These are phyloP conservation scores for Metopia argyrocephala DNA, from an alignment of 2,888 invertebrate species.

Conservation along the genomic window DNA sequence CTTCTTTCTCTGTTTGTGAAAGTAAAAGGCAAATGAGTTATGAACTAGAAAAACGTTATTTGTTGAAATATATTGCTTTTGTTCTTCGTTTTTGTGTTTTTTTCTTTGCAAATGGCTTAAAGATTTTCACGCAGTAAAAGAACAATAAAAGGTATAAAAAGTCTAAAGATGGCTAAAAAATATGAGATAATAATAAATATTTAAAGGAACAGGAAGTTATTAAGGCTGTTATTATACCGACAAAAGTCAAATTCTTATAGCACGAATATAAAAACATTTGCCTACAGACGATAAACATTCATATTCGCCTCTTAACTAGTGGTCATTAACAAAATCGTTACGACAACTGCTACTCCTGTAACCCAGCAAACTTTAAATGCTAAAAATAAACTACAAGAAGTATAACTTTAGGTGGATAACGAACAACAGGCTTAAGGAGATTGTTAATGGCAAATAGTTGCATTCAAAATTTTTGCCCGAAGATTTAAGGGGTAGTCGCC, in stretches of 20 bases:
- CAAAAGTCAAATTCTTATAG: not conserved
- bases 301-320: not conserved
- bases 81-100: not conserved
- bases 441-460: too few species aligned
- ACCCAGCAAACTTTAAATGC: not conserved
- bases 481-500: too few species aligned
- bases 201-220: constrained; percentile 13
- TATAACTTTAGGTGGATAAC: not conserved
- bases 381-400: not conserved
- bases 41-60: constrained; percentile 35
- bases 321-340: constrained; percentile 19
- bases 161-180: too few species aligned
- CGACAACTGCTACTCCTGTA: not conserved
- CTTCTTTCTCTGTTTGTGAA: constrained; percentile 8
- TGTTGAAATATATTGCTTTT: not conserved
- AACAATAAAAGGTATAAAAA: constrained; percentile 1
- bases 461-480: too few species aligned
- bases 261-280: constrained; percentile 1
- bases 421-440: too few species aligned
- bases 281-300: not conserved
- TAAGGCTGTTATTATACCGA: not conserved
- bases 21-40: constrained; percentile 30
- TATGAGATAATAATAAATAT: not conserved
- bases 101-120: not conserved
- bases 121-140: not conserved